A percentile compares a stretch with the other conserved stretches of the same genome.
Conservation (phyloP, 2,113 vertebrate species). For the Perca fluviatilis region DNA sequence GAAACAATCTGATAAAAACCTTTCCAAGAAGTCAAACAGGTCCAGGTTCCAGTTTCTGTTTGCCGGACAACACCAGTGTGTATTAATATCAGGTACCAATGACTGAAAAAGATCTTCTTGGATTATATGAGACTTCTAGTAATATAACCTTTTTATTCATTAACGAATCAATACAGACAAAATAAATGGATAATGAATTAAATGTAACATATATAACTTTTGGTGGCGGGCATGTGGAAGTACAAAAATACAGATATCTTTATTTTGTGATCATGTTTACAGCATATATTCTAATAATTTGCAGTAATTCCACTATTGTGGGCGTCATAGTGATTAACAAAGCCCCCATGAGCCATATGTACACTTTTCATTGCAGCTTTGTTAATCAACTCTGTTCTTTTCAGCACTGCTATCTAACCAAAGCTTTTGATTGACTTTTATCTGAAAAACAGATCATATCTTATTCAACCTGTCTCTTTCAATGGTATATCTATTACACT, state of each 20-base stretch:
- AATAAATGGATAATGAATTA: slow-evolving; percentile 14
- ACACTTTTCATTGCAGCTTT: slow-evolving; percentile 67
- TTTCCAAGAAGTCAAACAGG: too few species aligned
- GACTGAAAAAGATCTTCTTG: too few species aligned
- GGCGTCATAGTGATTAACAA: not conserved
- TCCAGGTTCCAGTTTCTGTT: too few species aligned
- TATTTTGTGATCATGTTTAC: slow-evolving; percentile 52
- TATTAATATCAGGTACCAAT: too few species aligned
- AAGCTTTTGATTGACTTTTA: slow-evolving; percentile 46
- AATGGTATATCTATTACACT: too few species aligned
- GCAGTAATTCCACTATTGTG: slow-evolving; percentile 41
- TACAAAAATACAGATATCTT: slow-evolving; percentile 45
- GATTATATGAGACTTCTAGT: too few species aligned
- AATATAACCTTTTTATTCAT: too few species aligned
- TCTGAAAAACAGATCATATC: slow-evolving; percentile 34
- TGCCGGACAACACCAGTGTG: too few species aligned
- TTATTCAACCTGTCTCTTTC: not conserved
- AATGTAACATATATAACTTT: slow-evolving; percentile 28
- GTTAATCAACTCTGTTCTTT: slow-evolving; percentile 52
- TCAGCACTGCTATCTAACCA: slow-evolving; percentile 53
- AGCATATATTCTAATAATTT: slow-evolving; percentile 45
- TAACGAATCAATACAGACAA: too few species aligned
- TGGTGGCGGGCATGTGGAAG: slow-evolving; percentile 37
- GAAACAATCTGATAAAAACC: too few species aligned
- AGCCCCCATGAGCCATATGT: slow-evolving; percentile 61